Conservation (phyloP, 1,140 invertebrate genomes). For the Wiebesia pumilae region DNA sequence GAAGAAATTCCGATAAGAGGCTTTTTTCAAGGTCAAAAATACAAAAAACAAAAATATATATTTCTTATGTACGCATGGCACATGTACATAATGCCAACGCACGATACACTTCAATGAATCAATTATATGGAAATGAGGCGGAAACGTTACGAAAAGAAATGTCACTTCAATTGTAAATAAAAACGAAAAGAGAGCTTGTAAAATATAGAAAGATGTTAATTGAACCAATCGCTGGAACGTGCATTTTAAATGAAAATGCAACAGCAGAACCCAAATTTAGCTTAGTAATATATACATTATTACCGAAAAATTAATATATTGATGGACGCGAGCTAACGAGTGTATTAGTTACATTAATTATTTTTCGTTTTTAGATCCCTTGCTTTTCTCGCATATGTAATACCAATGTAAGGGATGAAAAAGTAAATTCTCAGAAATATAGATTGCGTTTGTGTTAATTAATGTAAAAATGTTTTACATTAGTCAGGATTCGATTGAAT, state of each 20-base stretch:
- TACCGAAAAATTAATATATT: conserved; percentile 59
- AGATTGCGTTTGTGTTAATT: conserved; percentile 58
- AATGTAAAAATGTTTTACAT: conserved; percentile 34
- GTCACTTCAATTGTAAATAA: conserved; percentile 56
- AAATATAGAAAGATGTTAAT: conserved; percentile 47
- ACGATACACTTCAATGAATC: conserved; percentile 49
- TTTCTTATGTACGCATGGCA: conserved; percentile 63
- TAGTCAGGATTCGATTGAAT: background rate
- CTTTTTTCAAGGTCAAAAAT: conserved; percentile 57
- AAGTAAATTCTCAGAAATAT: conserved; percentile 39
- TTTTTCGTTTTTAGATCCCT: conserved; percentile 48
- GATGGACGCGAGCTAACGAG: conserved; percentile 61
- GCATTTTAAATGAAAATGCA: conserved; percentile 40
- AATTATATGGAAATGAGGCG: conserved; percentile 42
- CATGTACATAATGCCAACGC: conserved; percentile 58
- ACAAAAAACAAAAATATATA: conserved; percentile 60
- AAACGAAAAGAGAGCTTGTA: conserved; percentile 55
- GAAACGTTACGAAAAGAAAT: conserved; percentile 2
- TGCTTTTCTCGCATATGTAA: conserved; percentile 57
- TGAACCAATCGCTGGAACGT: conserved; percentile 20
- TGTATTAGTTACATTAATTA: conserved; percentile 58
- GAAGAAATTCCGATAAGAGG: conserved; percentile 34
- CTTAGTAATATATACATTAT: conserved; percentile 50
- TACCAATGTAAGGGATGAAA: conserved; percentile 35
- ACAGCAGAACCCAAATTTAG: conserved; percentile 49